Evolutionary conservation across 53 echinoderm and acorn worm genomes (phyloP).

Genomic region (Zoroaster sp.): DNA sequence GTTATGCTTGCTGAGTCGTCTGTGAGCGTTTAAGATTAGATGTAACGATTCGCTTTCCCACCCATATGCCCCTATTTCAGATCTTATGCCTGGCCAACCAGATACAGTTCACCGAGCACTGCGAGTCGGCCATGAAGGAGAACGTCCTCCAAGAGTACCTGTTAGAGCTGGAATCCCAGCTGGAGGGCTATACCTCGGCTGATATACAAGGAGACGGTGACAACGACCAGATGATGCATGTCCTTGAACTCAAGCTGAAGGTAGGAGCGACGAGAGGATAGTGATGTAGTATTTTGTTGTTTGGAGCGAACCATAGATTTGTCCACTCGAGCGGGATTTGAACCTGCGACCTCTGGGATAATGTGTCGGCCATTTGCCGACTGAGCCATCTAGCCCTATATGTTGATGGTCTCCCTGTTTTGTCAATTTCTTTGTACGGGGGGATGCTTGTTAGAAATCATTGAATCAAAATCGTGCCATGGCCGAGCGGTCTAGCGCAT

Average conservation of each 20-base stretch:
- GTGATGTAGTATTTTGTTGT: not conserved
- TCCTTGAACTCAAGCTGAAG: constrained; percentile 97
- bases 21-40: too few species aligned
- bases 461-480: too few species aligned
- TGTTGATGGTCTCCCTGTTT: too few species aligned
- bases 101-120: constrained; percentile 97
- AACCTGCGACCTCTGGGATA: too few species aligned
- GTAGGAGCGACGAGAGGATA: not conserved
- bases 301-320: not conserved
- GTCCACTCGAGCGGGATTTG: not conserved
- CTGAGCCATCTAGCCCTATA: too few species aligned
- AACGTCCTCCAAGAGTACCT: constrained; percentile 84
- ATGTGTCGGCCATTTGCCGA: too few species aligned
- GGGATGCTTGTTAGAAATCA: too few species aligned
- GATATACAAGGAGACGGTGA: constrained; percentile 77
- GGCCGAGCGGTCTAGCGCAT: too few species aligned
- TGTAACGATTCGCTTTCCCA: not conserved
- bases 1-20: too few species aligned
- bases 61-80: constrained; percentile 15
- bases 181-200: constrained; percentile 88
- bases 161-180: constrained; percentile 82
- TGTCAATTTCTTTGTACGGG: too few species aligned
- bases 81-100: constrained; percentile 92
- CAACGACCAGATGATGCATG: constrained; percentile 75
- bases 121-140: constrained; percentile 84